Base-by-base conservation (phyloP, 2,888 invertebrate genomes). In the Chirona hameri region DNA sequence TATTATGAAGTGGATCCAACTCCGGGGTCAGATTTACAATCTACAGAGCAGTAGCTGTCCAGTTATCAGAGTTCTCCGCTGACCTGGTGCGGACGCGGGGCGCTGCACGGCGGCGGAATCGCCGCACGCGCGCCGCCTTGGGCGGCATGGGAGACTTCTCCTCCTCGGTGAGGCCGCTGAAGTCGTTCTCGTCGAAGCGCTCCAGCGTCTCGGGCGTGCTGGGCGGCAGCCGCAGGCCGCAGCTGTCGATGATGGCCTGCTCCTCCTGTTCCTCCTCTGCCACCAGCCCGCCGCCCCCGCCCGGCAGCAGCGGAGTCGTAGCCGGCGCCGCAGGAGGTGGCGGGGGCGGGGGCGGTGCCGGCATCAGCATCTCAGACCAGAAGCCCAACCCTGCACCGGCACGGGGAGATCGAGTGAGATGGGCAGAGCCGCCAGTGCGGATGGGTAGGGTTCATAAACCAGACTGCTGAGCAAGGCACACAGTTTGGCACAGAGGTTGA, bases 161-260 rank as follows among this genome's bases (percentile, higher is more conserved):
- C 39, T 76, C 72, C 39, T 76, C 72, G 21, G 72, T 76, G 18
- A 76, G 72, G 9, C 72, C 72, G 72, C 72, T 76, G 72, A 76
- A 76, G 29, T 27, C 69, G 39, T 39, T 76, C 39, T 76, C 72
- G 72, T 76, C 29, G 72, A 76, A 76, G 72, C 29, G 72, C 72
- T 31, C 72, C 39, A 76, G 72, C 39, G 72, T 76, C 39, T 76
- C 72, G 18, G 72, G 72, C 39, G 72, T 76, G 39, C 7, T 76
- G 39, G 72, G 72, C 39, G n/a, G 24, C n/a, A n/a, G n/a, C n/a
- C n/a, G n/a, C 72, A 21, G 72, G 7, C 31, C 39, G 39, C 29
- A 76, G 31, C 39, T 18, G 12, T 76, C 72, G 31, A 76, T 76
- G 10, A 76, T 15, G 12, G 72, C 72, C 39, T 76, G 72, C 72